Conservation (phyloP, 2,113 vertebrate genomes). For the Pangasianodon gigas region DNA sequence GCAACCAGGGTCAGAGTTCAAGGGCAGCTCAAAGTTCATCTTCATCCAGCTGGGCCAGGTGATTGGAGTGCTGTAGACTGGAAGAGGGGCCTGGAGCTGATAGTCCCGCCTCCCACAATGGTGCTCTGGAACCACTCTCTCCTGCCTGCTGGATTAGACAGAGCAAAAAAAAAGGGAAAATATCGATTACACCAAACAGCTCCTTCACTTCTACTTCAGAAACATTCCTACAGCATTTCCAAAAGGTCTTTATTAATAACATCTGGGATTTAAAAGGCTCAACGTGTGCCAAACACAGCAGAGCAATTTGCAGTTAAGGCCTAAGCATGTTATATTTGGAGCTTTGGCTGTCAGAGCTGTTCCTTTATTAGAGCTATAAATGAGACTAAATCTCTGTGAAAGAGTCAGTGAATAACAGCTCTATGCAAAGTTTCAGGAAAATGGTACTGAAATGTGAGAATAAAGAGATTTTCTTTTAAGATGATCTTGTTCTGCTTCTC, state of each 20-base stretch:
- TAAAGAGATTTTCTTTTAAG: no score
- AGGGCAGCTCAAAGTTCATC: slow-evolving; percentile 81
- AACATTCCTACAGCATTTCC: slow-evolving; percentile 17
- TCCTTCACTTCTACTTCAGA: not conserved
- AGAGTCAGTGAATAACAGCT: slow-evolving; percentile 3
- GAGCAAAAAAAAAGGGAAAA: not conserved
- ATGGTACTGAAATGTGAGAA: not conserved
- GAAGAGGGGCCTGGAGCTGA: slow-evolving; percentile 54
- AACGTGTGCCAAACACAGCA: slow-evolving; percentile 26
- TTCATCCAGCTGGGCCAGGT: slow-evolving; percentile 83
- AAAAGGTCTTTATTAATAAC: slow-evolving; percentile 15
- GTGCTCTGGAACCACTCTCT: slow-evolving; percentile 65
- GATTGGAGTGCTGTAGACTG: slow-evolving; percentile 68
- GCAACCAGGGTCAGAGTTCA: slow-evolving; percentile 46
- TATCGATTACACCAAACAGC: slow-evolving; percentile 1
- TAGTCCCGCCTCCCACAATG: slow-evolving; percentile 57
- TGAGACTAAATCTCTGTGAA: slow-evolving; percentile 33
- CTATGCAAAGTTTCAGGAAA: not conserved
- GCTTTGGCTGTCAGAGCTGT: slow-evolving; percentile 25
- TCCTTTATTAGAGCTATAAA: slow-evolving; percentile 10
- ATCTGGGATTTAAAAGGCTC: not conserved
- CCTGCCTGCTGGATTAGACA: slow-evolving; percentile 64
- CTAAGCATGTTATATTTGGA: slow-evolving; percentile 27
- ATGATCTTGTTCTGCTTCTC: not conserved
- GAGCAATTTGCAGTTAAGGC: slow-evolving; percentile 26